Percentiles rank a stretch among this genome's conserved stretches.
Conservation (phyloP, 2,797 vertebrate species). For the Gobio occitaniae region DNA sequence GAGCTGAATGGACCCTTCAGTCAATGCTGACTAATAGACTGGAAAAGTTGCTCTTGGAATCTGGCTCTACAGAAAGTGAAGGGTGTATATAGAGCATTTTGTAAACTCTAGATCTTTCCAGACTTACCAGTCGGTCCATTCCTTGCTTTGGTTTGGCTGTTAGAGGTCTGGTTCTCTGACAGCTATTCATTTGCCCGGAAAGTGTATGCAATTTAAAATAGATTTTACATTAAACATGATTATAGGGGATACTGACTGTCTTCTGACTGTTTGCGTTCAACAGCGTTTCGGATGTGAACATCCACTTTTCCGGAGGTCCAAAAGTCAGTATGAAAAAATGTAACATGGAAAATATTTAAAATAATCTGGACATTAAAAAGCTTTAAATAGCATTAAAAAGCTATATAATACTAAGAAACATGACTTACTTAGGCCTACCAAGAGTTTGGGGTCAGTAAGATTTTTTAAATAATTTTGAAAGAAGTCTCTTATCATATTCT, state of each 20-base stretch:
- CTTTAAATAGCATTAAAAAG: not conserved
- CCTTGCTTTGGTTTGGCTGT: not conserved
- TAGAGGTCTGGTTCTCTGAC: not conserved
- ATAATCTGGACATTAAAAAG: not conserved
- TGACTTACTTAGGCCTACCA: not conserved
- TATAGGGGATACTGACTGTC: not conserved
- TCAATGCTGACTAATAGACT: not conserved
- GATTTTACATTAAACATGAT: not conserved
- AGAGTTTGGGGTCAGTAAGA: not conserved
- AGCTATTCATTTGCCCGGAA: not conserved
- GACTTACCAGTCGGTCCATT: not conserved
- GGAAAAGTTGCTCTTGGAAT: conserved; percentile 1
- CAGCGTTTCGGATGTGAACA: not conserved
- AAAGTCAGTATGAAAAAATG: not conserved
- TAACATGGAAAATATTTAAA: not conserved
- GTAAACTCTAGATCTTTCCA: not conserved
- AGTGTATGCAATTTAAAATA: not conserved
- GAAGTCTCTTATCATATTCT: not conserved
- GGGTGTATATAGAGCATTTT: not conserved
- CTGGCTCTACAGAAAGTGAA: not conserved
- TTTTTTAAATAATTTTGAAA: not conserved
- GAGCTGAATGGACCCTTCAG: not conserved
- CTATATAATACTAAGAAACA: not conserved
- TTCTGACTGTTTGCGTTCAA: not conserved
- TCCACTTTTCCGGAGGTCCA: not conserved